These are phyloP conservation scores for Vicugna pacos DNA, from an alignment of 2,113 vertebrate genomes.

Conservation along the genomic window DNA sequence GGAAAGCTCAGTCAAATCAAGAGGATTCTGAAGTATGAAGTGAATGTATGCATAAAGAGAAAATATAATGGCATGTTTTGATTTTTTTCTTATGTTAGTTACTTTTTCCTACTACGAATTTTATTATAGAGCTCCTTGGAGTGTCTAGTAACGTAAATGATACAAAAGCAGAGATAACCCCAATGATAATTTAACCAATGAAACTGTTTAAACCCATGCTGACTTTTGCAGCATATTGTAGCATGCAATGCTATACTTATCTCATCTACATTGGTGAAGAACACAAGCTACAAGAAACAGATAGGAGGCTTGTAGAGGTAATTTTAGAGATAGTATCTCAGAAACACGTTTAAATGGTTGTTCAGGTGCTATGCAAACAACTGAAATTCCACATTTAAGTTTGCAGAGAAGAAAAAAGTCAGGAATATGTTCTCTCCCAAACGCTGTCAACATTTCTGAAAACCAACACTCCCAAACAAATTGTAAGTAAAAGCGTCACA, in stretches of 20 bases:
- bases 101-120: neutral
- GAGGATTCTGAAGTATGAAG: neutral
- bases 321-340: slow-evolving; percentile 43
- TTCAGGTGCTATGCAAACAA: neutral
- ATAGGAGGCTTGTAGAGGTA: slow-evolving; percentile 8
- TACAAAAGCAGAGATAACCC: neutral
- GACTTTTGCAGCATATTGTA: slow-evolving; percentile 46
- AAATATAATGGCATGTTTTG: neutral
- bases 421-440: slow-evolving; percentile 10
- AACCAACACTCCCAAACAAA: neutral
- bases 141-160: neutral
- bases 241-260: neutral
- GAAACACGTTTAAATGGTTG: neutral
- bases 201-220: neutral
- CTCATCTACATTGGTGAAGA: neutral
- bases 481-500: slow-evolving; percentile 4
- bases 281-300: neutral
- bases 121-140: slow-evolving; percentile 32
- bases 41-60: neutral
- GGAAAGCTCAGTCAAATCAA: neutral
- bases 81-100: neutral
- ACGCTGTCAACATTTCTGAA: neutral
- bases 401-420: neutral
- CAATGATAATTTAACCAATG: neutral
- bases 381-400: neutral